phyloP scores from a whole-genome alignment of 2,888 invertebrate genomes.

The Cheilosia impressa region DNA sequence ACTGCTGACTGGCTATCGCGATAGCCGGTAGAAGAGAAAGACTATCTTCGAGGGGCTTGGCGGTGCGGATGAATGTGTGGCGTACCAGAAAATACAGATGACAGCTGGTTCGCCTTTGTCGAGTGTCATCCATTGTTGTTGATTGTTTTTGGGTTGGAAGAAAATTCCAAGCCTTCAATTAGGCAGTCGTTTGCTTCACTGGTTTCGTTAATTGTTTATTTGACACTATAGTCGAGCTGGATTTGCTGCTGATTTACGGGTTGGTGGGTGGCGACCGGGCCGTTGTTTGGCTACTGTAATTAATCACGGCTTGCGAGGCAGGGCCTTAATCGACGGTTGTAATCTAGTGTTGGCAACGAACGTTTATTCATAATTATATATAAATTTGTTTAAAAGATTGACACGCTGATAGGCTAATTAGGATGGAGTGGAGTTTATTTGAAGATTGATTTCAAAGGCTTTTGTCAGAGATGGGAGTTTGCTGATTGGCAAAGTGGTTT shows the following conservation, averaged over 20 bases:
- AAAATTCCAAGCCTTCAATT: constrained; percentile 57
- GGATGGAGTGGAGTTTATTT: constrained; percentile 14
- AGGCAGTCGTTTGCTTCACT: constrained; percentile 19
- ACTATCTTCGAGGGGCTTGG: constrained; percentile 16
- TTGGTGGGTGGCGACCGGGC: constrained; percentile 34
- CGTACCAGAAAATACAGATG: constrained; percentile 31
- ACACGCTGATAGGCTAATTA: constrained; percentile 16
- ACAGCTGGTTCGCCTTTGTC: constrained; percentile 30
- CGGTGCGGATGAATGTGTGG: constrained; percentile 21
- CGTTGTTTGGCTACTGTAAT: constrained; percentile 53
- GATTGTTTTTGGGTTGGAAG: constrained; percentile 25
- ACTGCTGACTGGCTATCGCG: constrained; percentile 53
- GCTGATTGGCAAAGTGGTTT: no score
- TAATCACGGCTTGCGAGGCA: constrained; percentile 42
- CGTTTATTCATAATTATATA: constrained; percentile 43
- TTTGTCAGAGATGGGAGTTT: not conserved
- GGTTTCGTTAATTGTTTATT: constrained; percentile 48
- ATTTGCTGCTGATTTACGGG: constrained; percentile 43
- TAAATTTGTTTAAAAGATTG: constrained; percentile 26
- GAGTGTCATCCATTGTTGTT: constrained; percentile 70
- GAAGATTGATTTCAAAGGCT: not conserved
- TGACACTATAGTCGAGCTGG: constrained; percentile 51
- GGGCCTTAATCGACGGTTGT: constrained; percentile 36
- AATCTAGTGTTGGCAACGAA: constrained; percentile 25
- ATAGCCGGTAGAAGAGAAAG: constrained; percentile 8